These are phyloP conservation scores for Nomada fucata DNA, from an alignment of 2,888 invertebrate species.

Conservation along the genomic window DNA sequence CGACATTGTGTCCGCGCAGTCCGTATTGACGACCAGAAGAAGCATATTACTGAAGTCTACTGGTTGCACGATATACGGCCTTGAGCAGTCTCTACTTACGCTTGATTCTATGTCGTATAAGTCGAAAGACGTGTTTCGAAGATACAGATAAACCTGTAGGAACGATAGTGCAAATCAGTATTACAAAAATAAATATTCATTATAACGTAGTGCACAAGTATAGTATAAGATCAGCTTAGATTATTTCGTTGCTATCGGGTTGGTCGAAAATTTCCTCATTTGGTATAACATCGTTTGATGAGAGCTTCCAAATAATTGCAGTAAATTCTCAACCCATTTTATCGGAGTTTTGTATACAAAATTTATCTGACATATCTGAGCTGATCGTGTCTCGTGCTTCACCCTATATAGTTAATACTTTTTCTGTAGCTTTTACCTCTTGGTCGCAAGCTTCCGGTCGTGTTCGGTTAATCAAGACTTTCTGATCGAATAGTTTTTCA, in stretches of 20 bases:
- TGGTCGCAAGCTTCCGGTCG: conserved; percentile 94
- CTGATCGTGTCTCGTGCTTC: too few relatives aligned
- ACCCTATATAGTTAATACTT: too few relatives aligned
- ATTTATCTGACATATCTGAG: too few relatives aligned
- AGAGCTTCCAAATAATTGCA: too few relatives aligned
- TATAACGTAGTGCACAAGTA: too few relatives aligned
- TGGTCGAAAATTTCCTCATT: too few relatives aligned
- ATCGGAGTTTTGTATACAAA: too few relatives aligned
- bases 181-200: not conserved
- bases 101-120: conserved; percentile 76
- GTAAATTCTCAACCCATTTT: too few relatives aligned
- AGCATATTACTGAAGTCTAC: conserved; percentile 92
- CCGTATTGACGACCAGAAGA: conserved; percentile 89
- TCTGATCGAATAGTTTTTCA: conserved; percentile 87
- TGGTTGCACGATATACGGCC: conserved; percentile 90
- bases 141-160: conserved; percentile 83
- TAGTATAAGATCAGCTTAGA: too few relatives aligned
- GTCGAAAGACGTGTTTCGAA: conserved; percentile 75
- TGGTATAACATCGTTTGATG: too few relatives aligned
- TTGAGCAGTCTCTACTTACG: conserved; percentile 69
- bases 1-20: conserved; percentile 86
- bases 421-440: conserved; percentile 83
- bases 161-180: not conserved
- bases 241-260: too few relatives aligned
- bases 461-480: conserved; percentile 90